These are phyloP conservation scores for Gasterosteus nipponicus DNA, from an alignment of 2,113 vertebrate species.

Conservation along the genomic window DNA sequence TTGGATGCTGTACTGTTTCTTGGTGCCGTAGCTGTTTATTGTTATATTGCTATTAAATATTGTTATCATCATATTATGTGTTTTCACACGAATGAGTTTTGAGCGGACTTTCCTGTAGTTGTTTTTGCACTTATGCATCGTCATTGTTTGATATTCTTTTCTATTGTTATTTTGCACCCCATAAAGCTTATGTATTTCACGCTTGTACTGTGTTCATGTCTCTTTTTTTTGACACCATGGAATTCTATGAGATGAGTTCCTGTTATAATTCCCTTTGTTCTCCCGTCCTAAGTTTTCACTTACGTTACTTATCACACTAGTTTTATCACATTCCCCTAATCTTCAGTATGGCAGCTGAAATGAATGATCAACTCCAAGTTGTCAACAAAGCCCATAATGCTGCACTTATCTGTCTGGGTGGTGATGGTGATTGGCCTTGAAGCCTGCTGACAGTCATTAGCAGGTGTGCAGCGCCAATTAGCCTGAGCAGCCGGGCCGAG, in stretches of 20 bases:
- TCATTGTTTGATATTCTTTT: neutral
- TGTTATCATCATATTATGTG: neutral
- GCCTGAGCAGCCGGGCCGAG: slow-evolving; percentile 57
- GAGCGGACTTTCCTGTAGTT: neutral
- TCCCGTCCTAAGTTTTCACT: neutral
- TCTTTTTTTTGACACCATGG: neutral
- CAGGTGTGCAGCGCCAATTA: slow-evolving; percentile 65
- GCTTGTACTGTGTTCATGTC: neutral
- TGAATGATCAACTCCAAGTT: neutral
- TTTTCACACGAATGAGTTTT: neutral
- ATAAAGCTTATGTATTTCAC: neutral
- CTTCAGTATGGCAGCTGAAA: neutral
- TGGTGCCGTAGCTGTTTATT: neutral
- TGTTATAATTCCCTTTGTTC: neutral
- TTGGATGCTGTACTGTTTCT: neutral
- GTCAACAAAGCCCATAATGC: neutral
- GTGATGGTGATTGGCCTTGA: slow-evolving; percentile 54
- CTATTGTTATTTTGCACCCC: neutral
- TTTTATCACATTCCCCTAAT: neutral
- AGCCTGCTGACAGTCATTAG: slow-evolving; percentile 61
- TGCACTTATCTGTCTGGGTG: slow-evolving; percentile 55
- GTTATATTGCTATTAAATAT: neutral
- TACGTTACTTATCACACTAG: neutral
- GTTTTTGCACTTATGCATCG: neutral
- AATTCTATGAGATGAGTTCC: too few species aligned